Evolutionary conservation across 2,113 vertebrate species (phyloP), one percentile per base, ranked within the genome.

Genomic region (Cyprinodon brontotheroides): DNA sequence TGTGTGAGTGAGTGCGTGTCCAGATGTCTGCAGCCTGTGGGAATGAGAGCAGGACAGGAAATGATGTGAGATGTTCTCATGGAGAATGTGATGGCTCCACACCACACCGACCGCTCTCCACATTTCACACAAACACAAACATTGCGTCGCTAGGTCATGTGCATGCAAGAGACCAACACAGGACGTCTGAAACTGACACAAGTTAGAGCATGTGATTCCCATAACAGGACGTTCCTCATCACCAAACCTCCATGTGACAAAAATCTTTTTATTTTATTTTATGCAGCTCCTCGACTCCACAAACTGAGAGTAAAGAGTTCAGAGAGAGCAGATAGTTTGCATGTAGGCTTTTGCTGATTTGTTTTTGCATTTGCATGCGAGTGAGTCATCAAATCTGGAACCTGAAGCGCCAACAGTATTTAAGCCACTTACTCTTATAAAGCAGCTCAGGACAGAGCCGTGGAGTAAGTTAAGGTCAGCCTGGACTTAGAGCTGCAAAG

Each of bases 31-130:
- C 10, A 57, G 79, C 68, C 74, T 72, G 81, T 91, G 87, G 88
- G 87, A 92, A 92, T 75, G 78, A 80, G 80, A 84, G 74, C 65
- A 88, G 75, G 79, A 87, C 89, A 92, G 92, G 90, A 93, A 89
- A 86, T 93, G 71, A 91, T 85, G 82, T 80, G 74, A 81, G 70
- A 73, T 48, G 72, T 63, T 86, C 83, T 80, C 83, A 80, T 68
- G 69, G 80, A 81, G 62, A 76, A 53, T 75, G 63, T 72, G 61
- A 75, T 20, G 29, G 65, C 14, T 4, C 22, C 60, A 3, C 13
- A n/a, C 11, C 37, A 53, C 38, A 13, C 22, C 1, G 17, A 63
- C 15, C 29, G 68, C 57, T 60, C 22, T 9, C 48, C 20, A 1
- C 45, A 29, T 20, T 7, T 68, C 75, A 41, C 68, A 20, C 63